A percentile compares a stretch with the other conserved stretches of the same genome.
Conservation (phyloP, 2,797 vertebrate species). For the Ctenochaetus hawaiiensis region DNA sequence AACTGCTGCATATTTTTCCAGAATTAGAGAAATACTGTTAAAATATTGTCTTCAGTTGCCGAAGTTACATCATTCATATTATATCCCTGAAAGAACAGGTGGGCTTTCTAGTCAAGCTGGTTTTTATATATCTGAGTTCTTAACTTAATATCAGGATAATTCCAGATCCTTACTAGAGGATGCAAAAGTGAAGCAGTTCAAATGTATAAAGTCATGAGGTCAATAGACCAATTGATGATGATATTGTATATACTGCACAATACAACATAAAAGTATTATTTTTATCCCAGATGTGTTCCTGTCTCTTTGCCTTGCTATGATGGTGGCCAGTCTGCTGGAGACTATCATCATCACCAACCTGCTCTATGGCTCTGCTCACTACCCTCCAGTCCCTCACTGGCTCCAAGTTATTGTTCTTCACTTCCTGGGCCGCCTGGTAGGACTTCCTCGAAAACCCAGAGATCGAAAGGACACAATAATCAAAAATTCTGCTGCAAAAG, state of each 20-base stretch:
- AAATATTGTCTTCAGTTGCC: background rate
- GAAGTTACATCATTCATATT: too few species aligned
- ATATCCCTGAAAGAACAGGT: too few species aligned
- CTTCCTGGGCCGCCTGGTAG: conserved; percentile 60
- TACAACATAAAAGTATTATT: background rate
- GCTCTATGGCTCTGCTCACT: conserved; percentile 54
- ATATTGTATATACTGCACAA: too few species aligned
- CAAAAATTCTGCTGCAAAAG: conserved; percentile 26
- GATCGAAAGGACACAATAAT: conserved; percentile 25
- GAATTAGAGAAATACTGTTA: background rate
- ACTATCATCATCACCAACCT: conserved; percentile 81
- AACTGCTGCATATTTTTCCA: background rate
- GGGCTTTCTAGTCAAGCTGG: background rate
- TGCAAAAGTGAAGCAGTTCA: too few species aligned
- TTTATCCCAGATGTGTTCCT: conserved; percentile 78
- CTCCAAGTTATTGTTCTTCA: conserved; percentile 68
- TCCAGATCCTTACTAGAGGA: background rate
- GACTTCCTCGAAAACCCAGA: conserved; percentile 38
- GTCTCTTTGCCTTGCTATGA: conserved; percentile 83
- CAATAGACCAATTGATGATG: too few species aligned
- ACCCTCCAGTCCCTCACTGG: conserved; percentile 73
- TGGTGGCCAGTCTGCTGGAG: conserved; percentile 84
- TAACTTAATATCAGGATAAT: background rate
- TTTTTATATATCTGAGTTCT: background rate
- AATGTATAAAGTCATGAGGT: too few species aligned